Evolutionary conservation across 2,888 invertebrate genomes (phyloP).

Genomic region (Phymatocera aterrima): DNA sequence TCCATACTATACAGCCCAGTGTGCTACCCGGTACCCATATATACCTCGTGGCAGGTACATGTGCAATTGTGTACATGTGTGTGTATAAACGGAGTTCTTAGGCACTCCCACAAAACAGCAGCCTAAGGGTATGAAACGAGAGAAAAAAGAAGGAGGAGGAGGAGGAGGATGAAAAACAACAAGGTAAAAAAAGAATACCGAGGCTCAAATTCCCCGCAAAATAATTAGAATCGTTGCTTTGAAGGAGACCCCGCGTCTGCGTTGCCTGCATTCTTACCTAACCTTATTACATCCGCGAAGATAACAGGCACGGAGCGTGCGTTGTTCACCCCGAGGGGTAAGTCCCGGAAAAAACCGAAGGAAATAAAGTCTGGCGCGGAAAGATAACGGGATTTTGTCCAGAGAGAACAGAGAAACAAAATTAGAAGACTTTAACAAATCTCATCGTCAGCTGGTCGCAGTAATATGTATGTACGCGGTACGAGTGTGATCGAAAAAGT

Average conservation of each 20-base stretch:
- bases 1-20: too few species aligned
- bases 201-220: slow-evolving; percentile 48
- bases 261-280: slow-evolving; percentile 39
- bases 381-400: slow-evolving; percentile 38
- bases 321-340: slow-evolving; percentile 29
- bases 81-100: neutral
- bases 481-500: too few species aligned
- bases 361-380: slow-evolving; percentile 16
- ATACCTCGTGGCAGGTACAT: too few species aligned
- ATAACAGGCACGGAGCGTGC: slow-evolving; percentile 37
- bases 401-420: slow-evolving; percentile 14
- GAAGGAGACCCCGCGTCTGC: slow-evolving; percentile 42
- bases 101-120: slow-evolving; percentile 11
- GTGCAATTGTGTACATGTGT: neutral
- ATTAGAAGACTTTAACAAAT: slow-evolving; percentile 19
- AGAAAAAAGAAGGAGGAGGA: neutral
- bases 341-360: neutral
- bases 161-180: neutral
- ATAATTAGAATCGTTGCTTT: slow-evolving; percentile 52
- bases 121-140: slow-evolving; percentile 17
- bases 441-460: too few species aligned
- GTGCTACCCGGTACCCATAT: too few species aligned
- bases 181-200: slow-evolving; percentile 40
- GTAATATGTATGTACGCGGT: too few species aligned
- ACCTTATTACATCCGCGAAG: slow-evolving; percentile 35